A percentile compares a stretch with the other conserved stretches of the same genome.
Evolutionary conservation across 2,797 vertebrate genomes (phyloP).

Genomic region (Lepilemur ruficaudatus): DNA sequence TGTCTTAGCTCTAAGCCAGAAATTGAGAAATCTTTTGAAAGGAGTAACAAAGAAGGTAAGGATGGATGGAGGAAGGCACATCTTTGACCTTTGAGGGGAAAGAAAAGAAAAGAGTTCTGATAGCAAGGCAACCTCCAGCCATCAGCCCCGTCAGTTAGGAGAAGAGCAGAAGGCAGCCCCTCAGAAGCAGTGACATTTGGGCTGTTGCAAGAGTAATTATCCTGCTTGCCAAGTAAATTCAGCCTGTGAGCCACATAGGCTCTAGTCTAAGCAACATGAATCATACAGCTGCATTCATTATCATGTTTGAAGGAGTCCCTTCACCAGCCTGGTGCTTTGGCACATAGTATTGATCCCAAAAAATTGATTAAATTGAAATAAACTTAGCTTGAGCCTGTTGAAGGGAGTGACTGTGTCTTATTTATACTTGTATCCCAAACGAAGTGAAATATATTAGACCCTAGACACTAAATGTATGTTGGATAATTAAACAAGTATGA

Average conservation of each 20-base stretch:
- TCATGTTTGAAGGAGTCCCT: background rate
- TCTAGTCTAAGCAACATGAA: background rate
- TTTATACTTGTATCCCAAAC: background rate
- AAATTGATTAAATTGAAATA: background rate
- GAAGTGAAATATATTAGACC: background rate
- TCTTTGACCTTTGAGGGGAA: background rate
- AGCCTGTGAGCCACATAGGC: background rate
- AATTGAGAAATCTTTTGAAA: background rate
- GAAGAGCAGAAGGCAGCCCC: background rate
- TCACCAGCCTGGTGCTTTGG: background rate
- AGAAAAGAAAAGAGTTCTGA: background rate
- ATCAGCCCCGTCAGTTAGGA: background rate
- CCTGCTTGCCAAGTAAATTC: background rate
- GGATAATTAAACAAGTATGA: background rate
- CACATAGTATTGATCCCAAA: background rate
- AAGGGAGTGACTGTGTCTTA: background rate
- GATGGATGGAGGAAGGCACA: background rate
- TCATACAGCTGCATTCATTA: background rate
- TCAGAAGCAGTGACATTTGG: background rate
- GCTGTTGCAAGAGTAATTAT: background rate
- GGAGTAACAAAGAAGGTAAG: background rate
- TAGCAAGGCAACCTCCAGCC: background rate
- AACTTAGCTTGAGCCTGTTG: background rate
- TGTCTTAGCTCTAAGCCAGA: background rate
- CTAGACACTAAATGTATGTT: background rate